Conservation (phyloP, 2,888 invertebrate genomes). For the Isotomurus palustris region DNA sequence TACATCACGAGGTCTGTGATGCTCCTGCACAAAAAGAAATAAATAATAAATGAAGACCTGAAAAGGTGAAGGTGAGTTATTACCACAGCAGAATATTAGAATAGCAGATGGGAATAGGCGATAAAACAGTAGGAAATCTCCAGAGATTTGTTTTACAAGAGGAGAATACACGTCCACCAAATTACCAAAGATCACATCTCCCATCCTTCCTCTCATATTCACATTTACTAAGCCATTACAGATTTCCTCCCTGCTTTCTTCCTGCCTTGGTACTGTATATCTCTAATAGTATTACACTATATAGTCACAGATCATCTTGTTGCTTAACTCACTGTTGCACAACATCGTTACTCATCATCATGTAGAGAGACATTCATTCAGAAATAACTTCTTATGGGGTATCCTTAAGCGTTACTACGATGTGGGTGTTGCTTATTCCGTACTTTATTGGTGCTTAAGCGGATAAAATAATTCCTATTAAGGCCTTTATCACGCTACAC, state of each 20-base stretch:
- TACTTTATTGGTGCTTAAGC: no score
- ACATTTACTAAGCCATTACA: no score
- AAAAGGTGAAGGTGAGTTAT: slow-evolving; percentile 18
- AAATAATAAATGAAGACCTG: slow-evolving; percentile 8
- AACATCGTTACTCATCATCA: no score
- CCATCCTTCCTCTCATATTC: background rate
- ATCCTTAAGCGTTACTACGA: no score
- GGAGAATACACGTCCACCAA: slow-evolving; percentile 4
- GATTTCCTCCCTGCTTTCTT: no score
- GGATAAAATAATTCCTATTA: background rate
- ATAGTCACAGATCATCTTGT: no score
- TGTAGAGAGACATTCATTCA: no score
- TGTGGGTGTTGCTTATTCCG: no score
- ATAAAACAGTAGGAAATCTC: slow-evolving; percentile 22
- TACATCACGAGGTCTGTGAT: background rate
- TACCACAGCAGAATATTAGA: slow-evolving; percentile 11
- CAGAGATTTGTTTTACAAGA: slow-evolving; percentile 18
- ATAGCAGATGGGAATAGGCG: slow-evolving; percentile 16
- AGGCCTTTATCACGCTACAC: background rate
- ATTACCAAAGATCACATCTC: slow-evolving; percentile 5
- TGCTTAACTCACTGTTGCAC: no score
- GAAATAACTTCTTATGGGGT: no score
- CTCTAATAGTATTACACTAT: no score
- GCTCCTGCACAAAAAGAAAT: background rate
- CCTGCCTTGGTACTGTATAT: no score